These are phyloP conservation scores for Paraplagusia blochii DNA, from an alignment of 2,113 vertebrate genomes.

Conservation along the genomic window DNA sequence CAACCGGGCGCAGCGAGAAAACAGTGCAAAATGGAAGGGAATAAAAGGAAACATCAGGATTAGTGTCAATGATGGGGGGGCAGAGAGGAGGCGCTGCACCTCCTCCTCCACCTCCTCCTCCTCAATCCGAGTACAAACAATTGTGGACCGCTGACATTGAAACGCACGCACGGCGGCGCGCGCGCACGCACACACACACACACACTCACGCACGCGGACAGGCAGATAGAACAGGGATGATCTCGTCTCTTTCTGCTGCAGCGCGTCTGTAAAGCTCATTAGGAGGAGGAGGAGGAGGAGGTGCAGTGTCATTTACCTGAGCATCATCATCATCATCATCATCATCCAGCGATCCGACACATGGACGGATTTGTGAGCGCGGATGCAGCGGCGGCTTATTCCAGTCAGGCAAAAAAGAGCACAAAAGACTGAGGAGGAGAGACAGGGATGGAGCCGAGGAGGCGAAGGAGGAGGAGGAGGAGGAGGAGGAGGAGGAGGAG, in stretches of 20 bases:
- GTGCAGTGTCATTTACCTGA: constrained; percentile 69
- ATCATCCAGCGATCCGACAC: constrained; percentile 69
- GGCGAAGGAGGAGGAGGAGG: neutral
- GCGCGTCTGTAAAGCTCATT: constrained; percentile 28
- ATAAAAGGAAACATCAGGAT: constrained; percentile 27
- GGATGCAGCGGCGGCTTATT: constrained; percentile 47
- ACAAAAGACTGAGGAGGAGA: constrained; percentile 3
- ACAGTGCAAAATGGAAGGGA: too few relatives aligned
- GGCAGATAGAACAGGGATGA: constrained; percentile 6
- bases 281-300: constrained; percentile 58
- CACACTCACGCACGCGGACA: neutral
- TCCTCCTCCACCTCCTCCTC: too few relatives aligned
- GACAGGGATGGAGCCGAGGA: neutral
- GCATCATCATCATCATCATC: constrained; percentile 5
- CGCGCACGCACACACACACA: neutral
- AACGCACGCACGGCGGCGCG: constrained; percentile 9
- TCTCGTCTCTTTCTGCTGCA: constrained; percentile 20
- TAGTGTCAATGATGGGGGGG: constrained; percentile 41
- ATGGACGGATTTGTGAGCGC: constrained; percentile 32
- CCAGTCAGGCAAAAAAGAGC: constrained; percentile 32
- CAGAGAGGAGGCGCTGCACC: constrained; percentile 24
- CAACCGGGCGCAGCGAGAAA: too few relatives aligned
- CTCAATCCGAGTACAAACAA: constrained; percentile 41
- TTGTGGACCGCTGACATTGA: constrained; percentile 53
- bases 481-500: neutral